phyloP scores from a whole-genome alignment of 2,113 vertebrate genomes.

The Tragelaphus strepsiceros region DNA sequence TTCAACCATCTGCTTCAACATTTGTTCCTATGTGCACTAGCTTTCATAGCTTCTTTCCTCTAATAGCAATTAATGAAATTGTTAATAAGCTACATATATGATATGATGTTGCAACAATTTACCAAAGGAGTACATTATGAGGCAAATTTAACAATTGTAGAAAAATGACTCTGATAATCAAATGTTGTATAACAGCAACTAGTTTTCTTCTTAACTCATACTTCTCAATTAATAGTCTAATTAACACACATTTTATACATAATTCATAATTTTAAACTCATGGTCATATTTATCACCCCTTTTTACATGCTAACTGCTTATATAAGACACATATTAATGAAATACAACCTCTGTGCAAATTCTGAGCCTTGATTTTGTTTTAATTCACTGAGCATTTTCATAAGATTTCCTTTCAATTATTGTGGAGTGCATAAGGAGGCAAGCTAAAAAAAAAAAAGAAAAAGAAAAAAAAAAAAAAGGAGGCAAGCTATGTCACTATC shows the following conservation, averaged over 20 bases:
- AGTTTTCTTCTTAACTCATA: conserved; percentile 83
- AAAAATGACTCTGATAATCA: conserved; percentile 90
- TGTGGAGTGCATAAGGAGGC: neutral
- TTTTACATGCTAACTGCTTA: conserved; percentile 86
- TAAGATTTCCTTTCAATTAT: neutral
- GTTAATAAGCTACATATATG: conserved; percentile 95
- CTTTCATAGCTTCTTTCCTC: conserved; percentile 83
- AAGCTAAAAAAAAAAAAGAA: no score
- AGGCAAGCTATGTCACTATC: neutral
- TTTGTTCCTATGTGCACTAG: conserved; percentile 83
- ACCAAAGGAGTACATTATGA: conserved; percentile 89
- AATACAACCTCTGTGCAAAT: conserved; percentile 91
- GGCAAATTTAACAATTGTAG: conserved; percentile 93
- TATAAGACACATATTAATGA: conserved; percentile 88
- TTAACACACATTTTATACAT: conserved; percentile 92
- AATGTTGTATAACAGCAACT: conserved; percentile 82
- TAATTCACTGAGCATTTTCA: conserved; percentile 78
- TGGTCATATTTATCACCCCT: conserved; percentile 88
- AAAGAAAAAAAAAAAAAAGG: no score
- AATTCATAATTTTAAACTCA: conserved; percentile 91
- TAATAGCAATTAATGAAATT: conserved; percentile 97
- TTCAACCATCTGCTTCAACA: conserved; percentile 94
- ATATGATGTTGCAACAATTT: conserved; percentile 84
- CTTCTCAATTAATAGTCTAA: conserved; percentile 93
- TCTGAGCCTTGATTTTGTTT: conserved; percentile 78